These are phyloP conservation scores for Epirrhoe tristata DNA, from an alignment of 2,888 invertebrate species.

Conservation along the genomic window DNA sequence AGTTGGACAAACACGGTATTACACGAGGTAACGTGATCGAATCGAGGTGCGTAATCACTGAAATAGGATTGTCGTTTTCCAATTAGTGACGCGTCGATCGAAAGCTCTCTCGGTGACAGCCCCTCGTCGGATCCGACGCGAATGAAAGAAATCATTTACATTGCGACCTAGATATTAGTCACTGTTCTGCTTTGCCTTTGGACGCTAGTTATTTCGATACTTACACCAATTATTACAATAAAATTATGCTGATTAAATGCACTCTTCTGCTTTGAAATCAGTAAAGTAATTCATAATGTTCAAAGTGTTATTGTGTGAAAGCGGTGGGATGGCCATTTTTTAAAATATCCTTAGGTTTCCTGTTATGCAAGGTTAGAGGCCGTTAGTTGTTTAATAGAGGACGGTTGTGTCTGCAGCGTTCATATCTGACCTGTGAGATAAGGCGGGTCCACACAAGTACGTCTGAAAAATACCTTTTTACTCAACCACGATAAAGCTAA, in stretches of 20 bases:
- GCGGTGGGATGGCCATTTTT: not conserved
- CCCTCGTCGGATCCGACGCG: conserved; percentile 34
- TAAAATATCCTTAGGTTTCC: not conserved
- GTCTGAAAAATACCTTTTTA: not conserved
- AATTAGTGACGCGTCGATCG: conserved; percentile 72
- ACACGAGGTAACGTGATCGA: conserved; percentile 51
- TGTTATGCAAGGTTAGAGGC: not conserved
- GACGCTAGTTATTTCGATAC: not conserved
- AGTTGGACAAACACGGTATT: conserved; percentile 41
- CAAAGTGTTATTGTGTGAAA: not conserved
- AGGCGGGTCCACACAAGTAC: conserved; percentile 40
- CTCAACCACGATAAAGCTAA: too few species aligned
- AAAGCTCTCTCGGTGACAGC: conserved; percentile 57
- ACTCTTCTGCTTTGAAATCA: too few species aligned
- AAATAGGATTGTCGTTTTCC: conserved; percentile 82
- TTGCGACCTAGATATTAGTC: conserved; percentile 3
- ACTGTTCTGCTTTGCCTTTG: not conserved
- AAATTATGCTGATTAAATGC: too few species aligned
- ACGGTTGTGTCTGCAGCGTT: not conserved
- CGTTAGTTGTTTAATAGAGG: not conserved
- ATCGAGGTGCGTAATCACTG: conserved; percentile 72
- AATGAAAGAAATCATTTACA: conserved; percentile 32
- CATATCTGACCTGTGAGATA: conserved; percentile 43
- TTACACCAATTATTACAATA: not conserved
- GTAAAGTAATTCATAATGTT: too few species aligned